Conservation (phyloP, 2,797 vertebrate species). For the Pangasius krempfi region DNA sequence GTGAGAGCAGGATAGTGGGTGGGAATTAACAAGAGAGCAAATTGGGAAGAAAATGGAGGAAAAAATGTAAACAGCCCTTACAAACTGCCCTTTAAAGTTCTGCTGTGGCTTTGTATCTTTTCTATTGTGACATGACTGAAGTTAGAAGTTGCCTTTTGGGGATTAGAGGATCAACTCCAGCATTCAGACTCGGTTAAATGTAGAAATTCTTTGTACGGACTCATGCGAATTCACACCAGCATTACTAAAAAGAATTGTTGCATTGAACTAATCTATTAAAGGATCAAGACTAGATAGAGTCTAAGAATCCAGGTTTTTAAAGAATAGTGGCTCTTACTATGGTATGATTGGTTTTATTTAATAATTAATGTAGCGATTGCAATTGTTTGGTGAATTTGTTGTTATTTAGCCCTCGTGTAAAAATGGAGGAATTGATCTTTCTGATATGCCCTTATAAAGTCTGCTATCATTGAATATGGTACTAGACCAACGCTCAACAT, state of each 20-base stretch:
- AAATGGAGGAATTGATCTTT: not conserved
- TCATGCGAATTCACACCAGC: not conserved
- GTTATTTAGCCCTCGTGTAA: not conserved
- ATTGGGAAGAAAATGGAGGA: not conserved
- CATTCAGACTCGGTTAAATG: not conserved
- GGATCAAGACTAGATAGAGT: not conserved
- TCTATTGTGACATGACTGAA: not conserved
- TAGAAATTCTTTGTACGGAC: not conserved
- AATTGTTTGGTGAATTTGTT: not conserved
- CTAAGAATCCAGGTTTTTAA: conserved; percentile 8
- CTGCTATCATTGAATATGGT: not conserved
- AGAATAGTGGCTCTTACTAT: not conserved
- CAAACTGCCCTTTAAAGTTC: not conserved
- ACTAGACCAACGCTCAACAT: not conserved
- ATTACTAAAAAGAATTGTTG: not conserved
- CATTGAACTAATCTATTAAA: not conserved
- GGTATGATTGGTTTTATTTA: not conserved
- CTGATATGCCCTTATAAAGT: not conserved
- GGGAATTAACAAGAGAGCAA: not conserved
- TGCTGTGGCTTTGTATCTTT: not conserved
- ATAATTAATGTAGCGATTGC: not conserved
- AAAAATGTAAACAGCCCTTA: not conserved
- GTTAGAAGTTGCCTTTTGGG: not conserved
- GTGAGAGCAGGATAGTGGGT: not conserved
- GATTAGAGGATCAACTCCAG: not conserved